Conservation (phyloP, 2,797 vertebrate species). For the Ctenopoma multispine region DNA sequence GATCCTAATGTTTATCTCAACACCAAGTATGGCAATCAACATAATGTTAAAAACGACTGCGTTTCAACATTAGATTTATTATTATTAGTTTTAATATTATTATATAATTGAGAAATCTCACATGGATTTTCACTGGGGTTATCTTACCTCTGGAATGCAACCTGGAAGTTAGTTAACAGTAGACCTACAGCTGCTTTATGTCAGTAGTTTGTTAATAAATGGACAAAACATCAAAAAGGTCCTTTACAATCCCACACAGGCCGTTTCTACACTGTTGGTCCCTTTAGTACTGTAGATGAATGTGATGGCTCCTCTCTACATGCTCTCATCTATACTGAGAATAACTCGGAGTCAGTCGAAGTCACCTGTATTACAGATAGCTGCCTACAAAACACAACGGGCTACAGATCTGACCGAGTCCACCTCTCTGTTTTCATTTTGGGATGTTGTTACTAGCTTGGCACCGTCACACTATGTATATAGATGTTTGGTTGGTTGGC, state of each 20-base stretch:
- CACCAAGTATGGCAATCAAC: too few species aligned
- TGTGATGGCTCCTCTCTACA: background rate
- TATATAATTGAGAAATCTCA: too few species aligned
- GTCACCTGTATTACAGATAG: constrained; percentile 7
- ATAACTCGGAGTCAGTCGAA: constrained; percentile 3
- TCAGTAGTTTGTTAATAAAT: constrained; percentile 55
- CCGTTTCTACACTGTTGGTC: constrained; percentile 18
- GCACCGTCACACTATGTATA: constrained; percentile 2
- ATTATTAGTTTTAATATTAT: too few species aligned
- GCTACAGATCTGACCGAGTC: constrained; percentile 5
- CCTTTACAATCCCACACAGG: background rate
- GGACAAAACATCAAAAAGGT: constrained; percentile 21
- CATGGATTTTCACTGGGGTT: too few species aligned
- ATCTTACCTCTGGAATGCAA: too few species aligned
- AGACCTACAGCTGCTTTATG: constrained; percentile 50
- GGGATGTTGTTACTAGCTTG: constrained; percentile 1
- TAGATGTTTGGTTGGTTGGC: background rate
- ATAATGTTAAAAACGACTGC: too few species aligned
- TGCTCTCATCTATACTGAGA: background rate
- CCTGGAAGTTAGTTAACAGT: constrained; percentile 13
- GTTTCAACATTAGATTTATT: too few species aligned
- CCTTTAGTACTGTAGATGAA: constrained; percentile 8
- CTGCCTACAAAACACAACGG: background rate
- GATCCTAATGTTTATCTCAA: too few species aligned
- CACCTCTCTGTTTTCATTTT: too few species aligned